A percentile compares a stretch with the other conserved stretches of the same genome.
Evolutionary conservation across 2,888 invertebrate genomes (phyloP).

Genomic region (Monopis laevigella): DNA sequence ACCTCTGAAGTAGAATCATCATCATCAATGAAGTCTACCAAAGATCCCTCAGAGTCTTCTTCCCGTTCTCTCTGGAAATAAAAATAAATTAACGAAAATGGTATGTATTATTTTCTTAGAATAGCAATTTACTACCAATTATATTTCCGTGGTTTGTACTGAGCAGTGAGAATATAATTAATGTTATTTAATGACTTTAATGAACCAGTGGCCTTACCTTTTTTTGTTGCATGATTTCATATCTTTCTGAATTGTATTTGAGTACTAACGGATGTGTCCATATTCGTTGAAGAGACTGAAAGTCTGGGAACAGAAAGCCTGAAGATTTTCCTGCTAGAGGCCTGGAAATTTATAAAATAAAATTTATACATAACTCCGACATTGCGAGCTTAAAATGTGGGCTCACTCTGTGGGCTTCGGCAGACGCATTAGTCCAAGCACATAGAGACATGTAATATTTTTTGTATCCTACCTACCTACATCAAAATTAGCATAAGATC

Average conservation of each 20-base stretch:
- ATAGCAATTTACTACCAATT: not conserved
- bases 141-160: too few species aligned
- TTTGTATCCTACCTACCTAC: too few species aligned
- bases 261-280: constrained; percentile 87
- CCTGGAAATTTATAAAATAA: constrained; percentile 26
- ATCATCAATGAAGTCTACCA: constrained; percentile 77
- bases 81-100: not conserved
- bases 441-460: too few species aligned
- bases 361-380: too few species aligned
- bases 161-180: too few species aligned
- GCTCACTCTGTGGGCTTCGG: too few species aligned
- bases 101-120: not conserved
- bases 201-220: constrained; percentile 46
- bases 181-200: too few species aligned
- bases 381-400: too few species aligned
- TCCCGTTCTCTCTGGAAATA: constrained; percentile 48
- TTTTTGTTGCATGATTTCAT: constrained; percentile 62
- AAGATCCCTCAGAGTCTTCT: constrained; percentile 76
- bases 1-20: constrained; percentile 62
- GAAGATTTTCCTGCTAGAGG: constrained; percentile 60
- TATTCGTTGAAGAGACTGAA: constrained; percentile 79
- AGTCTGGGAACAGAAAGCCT: constrained; percentile 75
- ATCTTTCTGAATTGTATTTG: constrained; percentile 70
- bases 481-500: too few species aligned
- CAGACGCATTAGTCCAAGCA: too few species aligned